phyloP scores from a whole-genome alignment of 2,113 vertebrate genomes.

The Ailurus styani region DNA sequence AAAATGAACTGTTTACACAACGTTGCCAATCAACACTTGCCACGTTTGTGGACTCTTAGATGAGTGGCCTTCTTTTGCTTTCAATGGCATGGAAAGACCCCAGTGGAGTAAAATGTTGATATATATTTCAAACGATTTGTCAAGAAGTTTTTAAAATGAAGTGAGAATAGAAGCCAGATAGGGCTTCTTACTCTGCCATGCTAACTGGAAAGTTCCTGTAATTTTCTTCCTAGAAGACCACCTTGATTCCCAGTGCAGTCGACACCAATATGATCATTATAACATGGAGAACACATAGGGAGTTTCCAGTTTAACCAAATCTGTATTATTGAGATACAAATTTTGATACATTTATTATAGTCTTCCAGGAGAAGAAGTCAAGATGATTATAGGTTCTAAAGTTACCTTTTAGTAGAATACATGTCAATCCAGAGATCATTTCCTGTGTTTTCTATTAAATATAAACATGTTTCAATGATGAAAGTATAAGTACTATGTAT shows the following conservation, averaged over 20 bases:
- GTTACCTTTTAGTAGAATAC: not conserved
- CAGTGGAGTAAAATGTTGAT: not conserved
- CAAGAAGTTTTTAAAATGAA: not conserved
- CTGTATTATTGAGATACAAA: not conserved
- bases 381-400: not conserved
- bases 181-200: not conserved
- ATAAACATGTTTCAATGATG: not conserved
- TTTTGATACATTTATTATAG: not conserved
- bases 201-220: not conserved
- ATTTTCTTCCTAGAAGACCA: not conserved
- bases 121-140: not conserved
- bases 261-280: not conserved
- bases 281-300: not conserved
- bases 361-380: not conserved
- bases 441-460: not conserved
- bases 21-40: not conserved
- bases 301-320: not conserved
- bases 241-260: not conserved
- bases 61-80: not conserved
- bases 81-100: not conserved
- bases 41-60: not conserved
- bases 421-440: not conserved
- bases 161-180: rapidly evolving
- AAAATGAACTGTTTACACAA: not conserved
- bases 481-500: not conserved